Conservation (phyloP, 2,113 vertebrate species). For the Tricholaema leucomelas region DNA sequence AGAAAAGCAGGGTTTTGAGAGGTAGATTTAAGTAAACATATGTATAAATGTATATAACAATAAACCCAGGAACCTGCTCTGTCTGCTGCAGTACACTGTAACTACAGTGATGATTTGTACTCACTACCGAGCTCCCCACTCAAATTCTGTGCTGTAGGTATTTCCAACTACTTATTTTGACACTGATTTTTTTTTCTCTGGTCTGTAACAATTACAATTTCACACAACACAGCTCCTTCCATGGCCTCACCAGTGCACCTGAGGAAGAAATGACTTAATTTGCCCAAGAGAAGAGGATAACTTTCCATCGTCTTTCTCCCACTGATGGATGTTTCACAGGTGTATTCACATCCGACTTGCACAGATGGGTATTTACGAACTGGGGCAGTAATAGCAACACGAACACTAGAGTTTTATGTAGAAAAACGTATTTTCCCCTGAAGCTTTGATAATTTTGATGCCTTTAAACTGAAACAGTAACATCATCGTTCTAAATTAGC, state of each 20-base stretch:
- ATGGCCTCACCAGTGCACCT: neutral
- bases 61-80: neutral
- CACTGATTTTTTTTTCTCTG: neutral
- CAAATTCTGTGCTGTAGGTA: neutral
- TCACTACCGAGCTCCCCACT: neutral
- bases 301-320: constrained; percentile 2
- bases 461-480: neutral
- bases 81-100: neutral
- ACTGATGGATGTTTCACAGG: neutral
- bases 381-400: neutral
- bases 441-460: neutral
- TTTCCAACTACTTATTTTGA: neutral
- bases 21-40: neutral
- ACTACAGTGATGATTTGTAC: neutral
- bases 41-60: neutral
- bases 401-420: neutral
- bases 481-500: neutral
- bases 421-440: neutral
- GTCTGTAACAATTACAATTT: neutral
- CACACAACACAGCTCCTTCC: neutral
- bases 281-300: neutral
- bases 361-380: neutral
- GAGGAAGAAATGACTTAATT: neutral
- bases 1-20: neutral
- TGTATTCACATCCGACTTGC: neutral